These are phyloP conservation scores for Dicentrarchus labrax DNA, from an alignment of 2,113 vertebrate genomes.

Conservation along the genomic window DNA sequence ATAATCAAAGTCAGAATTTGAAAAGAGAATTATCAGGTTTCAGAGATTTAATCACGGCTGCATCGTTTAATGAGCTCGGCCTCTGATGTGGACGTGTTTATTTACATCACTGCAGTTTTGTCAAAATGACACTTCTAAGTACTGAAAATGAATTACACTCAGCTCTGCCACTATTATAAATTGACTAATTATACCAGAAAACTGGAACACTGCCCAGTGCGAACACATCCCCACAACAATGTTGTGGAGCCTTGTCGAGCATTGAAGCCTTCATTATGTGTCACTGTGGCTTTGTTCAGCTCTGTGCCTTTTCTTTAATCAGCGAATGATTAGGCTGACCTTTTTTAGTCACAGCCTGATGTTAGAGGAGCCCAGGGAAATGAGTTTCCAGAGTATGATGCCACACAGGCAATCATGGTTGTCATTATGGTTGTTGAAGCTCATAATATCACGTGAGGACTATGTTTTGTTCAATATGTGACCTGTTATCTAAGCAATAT, in stretches of 20 bases:
- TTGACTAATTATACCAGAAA: constrained; percentile 55
- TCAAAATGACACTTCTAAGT: constrained; percentile 37
- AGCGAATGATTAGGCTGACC: constrained; percentile 64
- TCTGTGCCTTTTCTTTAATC: constrained; percentile 55
- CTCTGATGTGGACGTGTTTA: constrained; percentile 21
- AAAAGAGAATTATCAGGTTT: background rate
- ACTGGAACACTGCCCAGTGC: constrained; percentile 54
- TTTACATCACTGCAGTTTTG: constrained; percentile 44
- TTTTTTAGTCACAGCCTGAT: constrained; percentile 48
- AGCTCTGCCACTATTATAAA: constrained; percentile 51
- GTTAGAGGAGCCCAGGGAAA: constrained; percentile 25
- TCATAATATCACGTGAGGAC: background rate
- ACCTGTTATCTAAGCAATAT: background rate
- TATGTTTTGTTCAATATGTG: background rate
- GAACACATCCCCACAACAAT: constrained; percentile 37
- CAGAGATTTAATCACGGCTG: background rate
- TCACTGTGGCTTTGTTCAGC: constrained; percentile 56
- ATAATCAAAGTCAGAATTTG: constrained; percentile 1
- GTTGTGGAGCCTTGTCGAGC: constrained; percentile 21
- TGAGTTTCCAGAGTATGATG: constrained; percentile 6
- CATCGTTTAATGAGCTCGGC: constrained; percentile 27
- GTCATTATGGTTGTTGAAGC: background rate
- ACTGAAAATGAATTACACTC: constrained; percentile 44
- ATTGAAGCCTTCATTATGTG: constrained; percentile 37
- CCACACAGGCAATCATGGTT: background rate